These are phyloP conservation scores for Temnopleurus reevesii DNA, from an alignment of 53 echinoderm and acorn worm species.

Conservation along the genomic window DNA sequence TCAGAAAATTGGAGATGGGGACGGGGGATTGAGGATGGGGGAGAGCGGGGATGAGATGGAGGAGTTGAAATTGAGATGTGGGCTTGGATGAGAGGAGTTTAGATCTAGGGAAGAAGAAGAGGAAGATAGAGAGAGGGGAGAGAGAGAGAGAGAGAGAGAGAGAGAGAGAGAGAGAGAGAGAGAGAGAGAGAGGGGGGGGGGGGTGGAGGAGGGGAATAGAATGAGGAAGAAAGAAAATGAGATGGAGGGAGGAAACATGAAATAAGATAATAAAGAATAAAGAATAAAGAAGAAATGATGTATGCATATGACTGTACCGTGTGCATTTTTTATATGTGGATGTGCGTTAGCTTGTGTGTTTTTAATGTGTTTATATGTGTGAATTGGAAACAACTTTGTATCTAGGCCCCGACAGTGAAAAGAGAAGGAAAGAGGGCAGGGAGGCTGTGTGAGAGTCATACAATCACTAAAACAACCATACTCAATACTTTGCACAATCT, in stretches of 20 bases:
- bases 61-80: no score
- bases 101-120: not conserved
- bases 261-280: no score
- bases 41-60: not conserved
- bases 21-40: no score
- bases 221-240: not conserved
- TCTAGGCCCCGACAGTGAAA: no score
- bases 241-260: not conserved
- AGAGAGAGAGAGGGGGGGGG: not conserved
- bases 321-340: no score
- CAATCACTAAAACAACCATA: no score
- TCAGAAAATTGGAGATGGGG: not conserved
- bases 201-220: not conserved
- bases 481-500: no score
- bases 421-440: not conserved
- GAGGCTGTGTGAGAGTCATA: not conserved
- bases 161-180: not conserved
- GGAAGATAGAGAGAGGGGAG: not conserved
- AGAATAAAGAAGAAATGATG: no score
- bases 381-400: no score
- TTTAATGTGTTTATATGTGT: no score
- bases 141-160: conserved; percentile 8
- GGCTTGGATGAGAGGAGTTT: not conserved
- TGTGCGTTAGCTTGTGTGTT: no score
- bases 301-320: no score